A percentile compares a stretch with the other conserved stretches of the same genome.
These are phyloP conservation scores for Ischnus inquisitorius DNA, from an alignment of 2,888 invertebrate genomes.

Conservation along the genomic window DNA sequence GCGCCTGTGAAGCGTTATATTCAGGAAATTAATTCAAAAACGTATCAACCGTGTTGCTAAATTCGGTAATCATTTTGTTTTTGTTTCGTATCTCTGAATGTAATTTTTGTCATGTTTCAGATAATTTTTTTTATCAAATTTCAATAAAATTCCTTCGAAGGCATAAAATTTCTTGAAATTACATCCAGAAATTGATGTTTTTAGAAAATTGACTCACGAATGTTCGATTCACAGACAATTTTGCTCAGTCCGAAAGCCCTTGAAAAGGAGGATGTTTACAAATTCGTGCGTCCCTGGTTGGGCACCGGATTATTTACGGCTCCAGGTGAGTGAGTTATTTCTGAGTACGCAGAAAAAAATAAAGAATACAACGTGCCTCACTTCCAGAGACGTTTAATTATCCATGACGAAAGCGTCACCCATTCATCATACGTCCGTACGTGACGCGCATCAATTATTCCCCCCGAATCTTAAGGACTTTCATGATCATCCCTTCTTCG, in stretches of 20 bases:
- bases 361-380: conserved; percentile 69
- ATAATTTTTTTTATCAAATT: too few species aligned
- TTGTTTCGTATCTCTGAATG: too few species aligned
- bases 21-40: too few species aligned
- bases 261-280: conserved; percentile 76
- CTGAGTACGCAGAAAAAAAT: conserved; percentile 49
- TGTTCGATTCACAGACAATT: conserved; percentile 65
- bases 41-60: too few species aligned
- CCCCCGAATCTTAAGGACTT: not conserved
- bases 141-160: too few species aligned
- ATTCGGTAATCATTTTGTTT: too few species aligned
- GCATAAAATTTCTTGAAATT: too few species aligned
- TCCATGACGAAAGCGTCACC: conserved; percentile 56
- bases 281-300: conserved; percentile 74
- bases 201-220: not conserved
- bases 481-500: not conserved
- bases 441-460: conserved; percentile 62
- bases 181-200: too few species aligned
- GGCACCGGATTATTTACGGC: conserved; percentile 77
- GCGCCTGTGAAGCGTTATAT: too few species aligned
- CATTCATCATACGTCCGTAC: conserved; percentile 69
- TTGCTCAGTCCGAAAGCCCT: conserved; percentile 75
- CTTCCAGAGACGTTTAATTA: conserved; percentile 74
- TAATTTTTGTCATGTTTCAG: too few species aligned
- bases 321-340: conserved; percentile 71